Evolutionary conservation across 1,140 invertebrate species (phyloP), one percentile per base, ranked within the genome.

Genomic region (Triops longicaudatus): DNA sequence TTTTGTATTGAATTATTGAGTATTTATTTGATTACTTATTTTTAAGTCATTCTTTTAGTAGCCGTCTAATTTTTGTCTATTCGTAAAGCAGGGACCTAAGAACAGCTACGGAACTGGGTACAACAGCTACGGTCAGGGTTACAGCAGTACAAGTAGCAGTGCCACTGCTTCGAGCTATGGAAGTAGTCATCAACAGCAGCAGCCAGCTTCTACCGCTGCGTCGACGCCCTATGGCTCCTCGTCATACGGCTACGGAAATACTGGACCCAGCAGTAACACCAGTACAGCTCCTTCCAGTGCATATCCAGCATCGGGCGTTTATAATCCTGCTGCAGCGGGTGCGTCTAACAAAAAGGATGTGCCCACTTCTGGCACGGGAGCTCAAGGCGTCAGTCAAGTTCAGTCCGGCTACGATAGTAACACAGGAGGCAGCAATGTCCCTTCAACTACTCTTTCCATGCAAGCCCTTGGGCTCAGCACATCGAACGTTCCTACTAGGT

Each of bases 141-240:
- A 63, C 50, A 63, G 22, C 22, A 63, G 17, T 17, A 12, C 50
- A 17, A 63, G 50, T 22, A 63, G 22, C 22, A 63, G 14, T 11
- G 50, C 17, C 50, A 63, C 50, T 63, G 50, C 17, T 6, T 63
- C 50, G 22, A 22, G 50, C n/a, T 63, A 63, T 63, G 50, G 50
- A 22, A 63, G 50, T 22, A 63, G 50, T 63, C 50, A 63, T 63
- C 50, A 63, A 63, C 50, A 63, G 50, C 50, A 63, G 50, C 50
- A 63, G 22, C 44, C 14, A 22, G 14, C 14, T 17, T 63, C 50
- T 6, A 63, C 50, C 17, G 17, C 50, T 0, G 17, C 50, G 4
- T 63, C 50, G 10, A 63, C 50, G 50, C 50, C 50, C 50, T 63
- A 63, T 14, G 50, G 50, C 17, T 63, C 44, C 22, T 63, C 50